Evolutionary conservation across 2,888 invertebrate genomes (phyloP), one percentile per base, ranked within the genome.

Genomic region (Cremastobaeus sp.): DNA sequence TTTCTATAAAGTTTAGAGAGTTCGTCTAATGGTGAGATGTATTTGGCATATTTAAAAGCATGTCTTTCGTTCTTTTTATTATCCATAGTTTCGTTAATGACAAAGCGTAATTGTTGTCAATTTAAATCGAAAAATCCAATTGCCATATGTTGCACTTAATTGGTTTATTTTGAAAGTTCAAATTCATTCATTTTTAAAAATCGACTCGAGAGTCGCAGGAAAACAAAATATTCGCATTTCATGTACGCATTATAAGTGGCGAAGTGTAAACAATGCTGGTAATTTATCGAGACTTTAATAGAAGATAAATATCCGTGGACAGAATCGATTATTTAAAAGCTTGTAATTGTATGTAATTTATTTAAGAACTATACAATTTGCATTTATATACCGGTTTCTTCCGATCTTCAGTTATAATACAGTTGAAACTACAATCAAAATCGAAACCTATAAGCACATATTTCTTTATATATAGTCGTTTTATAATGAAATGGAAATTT

Each of bases 1-100:
- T 71, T 64, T 64, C 57, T 57, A 64, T 55, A 62, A 43, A 62
- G 62, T 60, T 52, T 47, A 54, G 45, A 45, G 59, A 59, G 52
- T 45, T 60, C 60, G 35, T 39, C 54, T 54, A 62, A 60, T 55
- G 69, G 55, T 55, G 54, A 55, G 45, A 70, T 70, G 34, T 18
- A 70, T 70, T 62, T 55, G 37, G 39, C 20, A 14, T 39, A 60
- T 60, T 45, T 43, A 60, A 54, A 69, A 18, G n/a, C 43, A 35
- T 68, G 37, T 32, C 50, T 47, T 59, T 18, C 50, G 21, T 43
- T 41, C 41, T 32, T 57, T 48, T 48, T 20, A 55, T 68, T 50
- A 39, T 32, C 39, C 39, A 50, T 50, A 62, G 30, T 48, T 43
- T 52, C 32, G 35, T 18, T 64, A 64, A 45, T 43, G 25, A 45